Evolutionary conservation across 1,140 invertebrate species (phyloP).

Genomic region (Eumaeus atala): DNA sequence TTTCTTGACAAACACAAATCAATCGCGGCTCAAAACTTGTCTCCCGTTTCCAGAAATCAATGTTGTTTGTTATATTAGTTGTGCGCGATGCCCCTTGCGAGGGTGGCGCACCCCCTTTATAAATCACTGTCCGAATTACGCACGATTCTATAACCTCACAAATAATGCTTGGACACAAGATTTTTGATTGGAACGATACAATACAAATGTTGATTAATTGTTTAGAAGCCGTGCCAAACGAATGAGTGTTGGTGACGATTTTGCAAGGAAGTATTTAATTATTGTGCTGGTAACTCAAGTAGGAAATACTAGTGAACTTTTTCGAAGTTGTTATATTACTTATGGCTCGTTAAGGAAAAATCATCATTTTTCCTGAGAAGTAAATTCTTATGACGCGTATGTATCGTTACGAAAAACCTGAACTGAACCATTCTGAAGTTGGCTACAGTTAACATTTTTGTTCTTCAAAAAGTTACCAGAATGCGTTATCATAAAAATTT

Average conservation of each 20-base stretch:
- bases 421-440: no score
- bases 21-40: slow-evolving; percentile 40
- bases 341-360: no score
- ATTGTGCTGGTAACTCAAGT: no score
- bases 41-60: slow-evolving; percentile 64
- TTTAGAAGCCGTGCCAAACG: slow-evolving; percentile 17
- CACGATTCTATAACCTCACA: slow-evolving; percentile 60
- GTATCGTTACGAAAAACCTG: no score
- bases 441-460: no score
- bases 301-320: no score
- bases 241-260: not conserved
- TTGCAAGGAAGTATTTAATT: not conserved
- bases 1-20: slow-evolving; percentile 16
- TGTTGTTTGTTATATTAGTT: slow-evolving; percentile 55
- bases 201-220: slow-evolving; percentile 30
- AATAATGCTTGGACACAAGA: slow-evolving; percentile 55
- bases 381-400: no score
- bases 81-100: slow-evolving; percentile 39
- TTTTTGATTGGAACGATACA: slow-evolving; percentile 38
- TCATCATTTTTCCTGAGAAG: no score
- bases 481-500: no score
- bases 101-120: slow-evolving; percentile 68
- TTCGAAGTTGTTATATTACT: no score
- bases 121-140: slow-evolving; percentile 71
- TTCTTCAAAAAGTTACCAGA: no score